Conservation (phyloP, 2,797 vertebrate genomes). For the Argyrosomus regius region DNA sequence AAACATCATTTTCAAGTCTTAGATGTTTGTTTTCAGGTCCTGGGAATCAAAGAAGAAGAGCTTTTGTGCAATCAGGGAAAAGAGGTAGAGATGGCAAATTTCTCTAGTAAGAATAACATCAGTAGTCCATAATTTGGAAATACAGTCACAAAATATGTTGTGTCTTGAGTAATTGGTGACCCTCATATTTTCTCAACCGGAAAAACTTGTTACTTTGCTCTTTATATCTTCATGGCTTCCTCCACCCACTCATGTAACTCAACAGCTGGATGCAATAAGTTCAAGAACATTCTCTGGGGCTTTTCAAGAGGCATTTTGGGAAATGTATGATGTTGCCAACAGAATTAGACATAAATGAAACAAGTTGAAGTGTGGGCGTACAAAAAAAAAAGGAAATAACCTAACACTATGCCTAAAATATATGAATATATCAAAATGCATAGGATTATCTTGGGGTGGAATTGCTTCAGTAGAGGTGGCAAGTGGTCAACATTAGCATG, state of each 20-base stretch:
- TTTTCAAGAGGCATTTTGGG: conserved; percentile 19
- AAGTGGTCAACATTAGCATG: conserved; percentile 30
- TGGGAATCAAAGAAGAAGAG: conserved; percentile 31
- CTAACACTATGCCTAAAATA: background rate
- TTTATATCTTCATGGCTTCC: conserved; percentile 17
- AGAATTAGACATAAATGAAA: conserved; percentile 8
- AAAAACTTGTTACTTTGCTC: conserved; percentile 30
- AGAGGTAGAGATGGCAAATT: conserved; percentile 40
- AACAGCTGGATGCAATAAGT: conserved; percentile 28
- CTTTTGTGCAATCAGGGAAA: conserved; percentile 45
- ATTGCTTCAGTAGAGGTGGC: conserved; percentile 18
- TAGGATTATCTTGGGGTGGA: background rate
- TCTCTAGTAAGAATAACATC: conserved; percentile 55
- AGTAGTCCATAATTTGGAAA: conserved; percentile 61
- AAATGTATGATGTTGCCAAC: background rate
- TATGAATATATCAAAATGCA: conserved; percentile 6
- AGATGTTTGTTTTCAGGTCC: conserved; percentile 16
- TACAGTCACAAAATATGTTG: conserved; percentile 51
- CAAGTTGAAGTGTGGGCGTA: background rate
- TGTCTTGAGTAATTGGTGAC: conserved; percentile 50
- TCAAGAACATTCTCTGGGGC: background rate
- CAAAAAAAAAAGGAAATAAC: background rate
- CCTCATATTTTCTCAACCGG: conserved; percentile 37
- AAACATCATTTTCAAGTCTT: conserved; percentile 20
- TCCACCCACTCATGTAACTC: background rate